Percentiles rank a stretch among this genome's conserved stretches.
Conservation (phyloP, 1,140 invertebrate genomes). For the Drosophila asahinai region DNA sequence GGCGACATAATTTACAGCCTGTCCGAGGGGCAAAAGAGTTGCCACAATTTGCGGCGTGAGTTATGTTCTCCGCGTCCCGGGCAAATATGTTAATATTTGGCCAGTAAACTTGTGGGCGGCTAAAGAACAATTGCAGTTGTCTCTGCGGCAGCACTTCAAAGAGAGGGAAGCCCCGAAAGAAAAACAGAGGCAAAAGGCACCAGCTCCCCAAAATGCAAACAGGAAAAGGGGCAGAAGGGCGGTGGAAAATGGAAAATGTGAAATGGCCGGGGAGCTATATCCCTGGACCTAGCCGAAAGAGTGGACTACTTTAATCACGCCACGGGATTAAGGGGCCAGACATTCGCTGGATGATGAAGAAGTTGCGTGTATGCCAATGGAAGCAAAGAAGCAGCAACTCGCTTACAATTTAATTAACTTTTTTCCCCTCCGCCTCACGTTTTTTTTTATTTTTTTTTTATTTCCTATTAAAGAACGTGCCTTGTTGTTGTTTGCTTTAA, state of each 20-base stretch:
- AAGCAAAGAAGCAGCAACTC: conserved; percentile 18
- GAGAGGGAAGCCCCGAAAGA: conserved; percentile 12
- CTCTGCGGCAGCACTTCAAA: conserved; percentile 66
- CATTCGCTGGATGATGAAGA: conserved; percentile 72
- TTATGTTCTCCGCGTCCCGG: conserved; percentile 49
- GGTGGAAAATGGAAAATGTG: conserved; percentile 3
- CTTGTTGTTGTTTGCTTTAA: conserved; percentile 72
- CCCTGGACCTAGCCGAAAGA: conserved; percentile 37
- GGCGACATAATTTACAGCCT: conserved; percentile 73
- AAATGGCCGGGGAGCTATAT: conserved; percentile 10
- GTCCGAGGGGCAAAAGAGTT: conserved; percentile 52
- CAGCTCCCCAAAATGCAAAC: conserved; percentile 54
- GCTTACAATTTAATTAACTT: conserved; percentile 82
- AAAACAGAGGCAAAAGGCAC: conserved; percentile 37
- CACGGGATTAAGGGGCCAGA: conserved; percentile 76
- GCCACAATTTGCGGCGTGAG: conserved; percentile 63
- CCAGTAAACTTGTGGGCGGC: conserved; percentile 64
- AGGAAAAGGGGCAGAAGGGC: conserved; percentile 17
- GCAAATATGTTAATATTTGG: conserved; percentile 80
- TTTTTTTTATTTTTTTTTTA: conserved; percentile 33
- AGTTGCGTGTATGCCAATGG: conserved; percentile 66
- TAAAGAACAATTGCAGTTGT: conserved; percentile 59
- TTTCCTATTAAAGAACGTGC: conserved; percentile 74
- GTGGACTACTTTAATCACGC: conserved; percentile 82
- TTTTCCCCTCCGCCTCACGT: conserved; percentile 7